Base-by-base conservation (phyloP, 2,797 vertebrate genomes). In the Dermochelys coriacea region DNA sequence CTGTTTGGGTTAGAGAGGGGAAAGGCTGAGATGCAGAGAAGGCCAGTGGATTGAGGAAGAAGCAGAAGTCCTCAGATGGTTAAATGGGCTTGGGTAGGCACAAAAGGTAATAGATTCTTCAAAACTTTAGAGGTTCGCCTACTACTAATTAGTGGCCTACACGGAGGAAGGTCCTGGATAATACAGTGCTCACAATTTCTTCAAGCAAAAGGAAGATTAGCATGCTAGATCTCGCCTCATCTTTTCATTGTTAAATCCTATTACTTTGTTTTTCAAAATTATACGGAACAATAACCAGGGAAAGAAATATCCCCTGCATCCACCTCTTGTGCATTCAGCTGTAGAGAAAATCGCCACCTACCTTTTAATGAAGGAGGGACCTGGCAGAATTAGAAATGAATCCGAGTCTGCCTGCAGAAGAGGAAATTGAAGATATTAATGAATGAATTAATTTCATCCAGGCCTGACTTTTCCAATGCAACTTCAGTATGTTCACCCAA, bases 11-110 rank as follows among this genome's bases (percentile, higher is more conserved):
- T 54, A 52, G 57, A 37, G 75, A 19, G 16, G 16, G 3, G 16
- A 12, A 25, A n/a, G 9, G 29, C 23, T 82, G 71, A 1, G 10
- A 15, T 68, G 37, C 10, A 1, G 23, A 1, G 82, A 29, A 50
- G 9, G 47, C 37, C 5, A 4, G 25, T 71, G 11, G 64, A 71
- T 64, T 77, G 4, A 27, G 57, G 27, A 16, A 12, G 15, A 14
- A 34, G 9, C 41, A 6, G 11, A 25, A 19, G 25, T 84, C 50
- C 5, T 31, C 6, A 2, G 50, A 23, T 11, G 5, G 15, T 71
- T 71, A 71, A 41, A 8, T 0, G 5, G 5, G 50, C 0, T 0
- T 47, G 31, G 47, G 64, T 64, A 18, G 29, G 87, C 55, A 5
- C 5, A 34, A 78, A 31, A 49, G 7, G 45, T 61, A 77, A 52